Evolutionary conservation across 2,888 invertebrate species (phyloP), one percentile per base, ranked within the genome.

Genomic region (Hanleya hanleyi): DNA sequence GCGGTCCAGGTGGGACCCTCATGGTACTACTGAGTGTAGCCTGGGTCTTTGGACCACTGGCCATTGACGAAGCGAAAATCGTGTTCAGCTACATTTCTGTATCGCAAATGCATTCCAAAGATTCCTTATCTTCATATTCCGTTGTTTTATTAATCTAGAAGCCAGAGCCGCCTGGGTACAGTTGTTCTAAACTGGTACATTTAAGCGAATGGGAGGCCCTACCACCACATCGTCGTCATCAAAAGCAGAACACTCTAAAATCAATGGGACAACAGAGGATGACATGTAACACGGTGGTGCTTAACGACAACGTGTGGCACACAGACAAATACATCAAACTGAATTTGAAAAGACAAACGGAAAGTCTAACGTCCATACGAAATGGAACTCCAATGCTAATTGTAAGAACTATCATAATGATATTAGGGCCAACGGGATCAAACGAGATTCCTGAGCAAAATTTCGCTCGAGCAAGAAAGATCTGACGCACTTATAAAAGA

Each of bases 41-140:
- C 22, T 89, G 89, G 89, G 82, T 87, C n/a, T 86, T 87, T 61
- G 89, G 88, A 6, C 84, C 88, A 15, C 79, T 87, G 33, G 88
- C 87, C 62, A 82, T 87, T 38, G 80, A 81, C 38, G 85, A 85
- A 51, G 87, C 87, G 22, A 83, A 83, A 70, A 49, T 87, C 12
- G 83, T 83, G 6, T 84, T 89, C 74, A 86, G 86, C 74, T 85
- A 87, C 61, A 50, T 88, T 89, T 89, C 80, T 85, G 85, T 62
- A 81, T 89, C 50, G 81, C 47, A n/a, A 41, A 41, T 41, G 12
- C 47, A 41, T 41, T 41, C 12, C 47, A 41, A 76, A 86, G 87
- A 47, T 87, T 87, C 74, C 76, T 87, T 35, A 86, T 88, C 49
- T 87, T 86, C 74, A 78, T 87, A 41, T 86, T 87, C 78, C 80